Percentiles rank a stretch among this genome's conserved stretches.
Evolutionary conservation across 1,140 invertebrate genomes (phyloP).

Genomic region (Coenobita brevimanus): DNA sequence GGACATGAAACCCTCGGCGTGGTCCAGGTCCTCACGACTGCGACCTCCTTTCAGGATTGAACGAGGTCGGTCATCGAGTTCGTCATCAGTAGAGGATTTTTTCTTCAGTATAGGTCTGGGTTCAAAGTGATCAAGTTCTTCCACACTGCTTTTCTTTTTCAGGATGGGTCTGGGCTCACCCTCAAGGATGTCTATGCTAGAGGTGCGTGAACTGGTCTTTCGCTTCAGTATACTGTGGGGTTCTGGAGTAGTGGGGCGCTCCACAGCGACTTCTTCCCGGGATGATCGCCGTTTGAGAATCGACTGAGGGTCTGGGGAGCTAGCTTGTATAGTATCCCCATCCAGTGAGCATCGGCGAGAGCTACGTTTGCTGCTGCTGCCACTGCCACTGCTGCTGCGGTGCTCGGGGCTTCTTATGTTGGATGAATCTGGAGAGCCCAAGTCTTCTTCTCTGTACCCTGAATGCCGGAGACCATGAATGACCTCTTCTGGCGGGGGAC

Average conservation of each 20-base stretch:
- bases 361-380: slow-evolving; percentile 39
- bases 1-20: slow-evolving; percentile 58
- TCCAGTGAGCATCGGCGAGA: slow-evolving; percentile 57
- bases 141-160: slow-evolving; percentile 80
- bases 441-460: slow-evolving; percentile 42
- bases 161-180: slow-evolving; percentile 83
- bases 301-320: slow-evolving; percentile 76
- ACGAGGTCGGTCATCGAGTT: slow-evolving; percentile 79
- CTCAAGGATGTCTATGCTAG: slow-evolving; percentile 63
- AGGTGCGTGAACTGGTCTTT: slow-evolving; percentile 72
- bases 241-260: slow-evolving; percentile 73
- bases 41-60: slow-evolving; percentile 86
- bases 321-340: slow-evolving; percentile 40
- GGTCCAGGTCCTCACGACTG: slow-evolving; percentile 75
- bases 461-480: slow-evolving; percentile 33
- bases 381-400: slow-evolving; percentile 33
- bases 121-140: slow-evolving; percentile 70
- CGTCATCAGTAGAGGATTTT: slow-evolving; percentile 86
- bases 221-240: slow-evolving; percentile 70
- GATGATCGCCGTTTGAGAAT: slow-evolving; percentile 82
- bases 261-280: slow-evolving; percentile 76
- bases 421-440: slow-evolving; percentile 38
- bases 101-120: slow-evolving; percentile 87
- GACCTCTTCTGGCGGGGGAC: slow-evolving; percentile 47
- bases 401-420: slow-evolving; percentile 50